Conservation (phyloP, 2,113 vertebrate genomes). For the Anguilla japonica region DNA sequence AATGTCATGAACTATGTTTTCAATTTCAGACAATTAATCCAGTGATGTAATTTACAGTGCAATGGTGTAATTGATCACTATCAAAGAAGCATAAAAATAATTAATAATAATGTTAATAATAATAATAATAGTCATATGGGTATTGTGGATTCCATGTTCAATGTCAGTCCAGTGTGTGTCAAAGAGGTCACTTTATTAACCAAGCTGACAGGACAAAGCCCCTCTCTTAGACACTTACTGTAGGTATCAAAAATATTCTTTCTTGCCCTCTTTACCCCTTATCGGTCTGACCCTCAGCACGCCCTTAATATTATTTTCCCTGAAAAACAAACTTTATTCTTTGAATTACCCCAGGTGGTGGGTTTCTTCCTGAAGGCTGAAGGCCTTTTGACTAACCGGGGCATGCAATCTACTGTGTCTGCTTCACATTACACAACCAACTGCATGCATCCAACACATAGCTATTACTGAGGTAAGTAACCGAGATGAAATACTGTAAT, state of each 20-base stretch:
- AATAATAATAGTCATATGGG: no score
- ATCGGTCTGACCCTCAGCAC: neutral
- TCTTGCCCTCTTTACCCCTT: neutral
- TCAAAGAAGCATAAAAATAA: neutral
- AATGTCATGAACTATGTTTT: no score
- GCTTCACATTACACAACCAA: neutral
- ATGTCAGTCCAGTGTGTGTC: neutral
- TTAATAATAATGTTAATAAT: neutral
- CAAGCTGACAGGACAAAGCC: neutral
- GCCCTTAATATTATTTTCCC: neutral
- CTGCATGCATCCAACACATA: neutral
- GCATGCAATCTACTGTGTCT: neutral
- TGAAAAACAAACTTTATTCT: neutral
- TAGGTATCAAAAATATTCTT: neutral
- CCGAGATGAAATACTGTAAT: no score
- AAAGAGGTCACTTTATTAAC: neutral
- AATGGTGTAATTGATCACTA: no score
- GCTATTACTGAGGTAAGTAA: neutral
- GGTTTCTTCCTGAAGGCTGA: constrained; percentile 28
- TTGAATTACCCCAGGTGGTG: constrained; percentile 12
- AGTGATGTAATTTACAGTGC: no score
- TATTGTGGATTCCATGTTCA: neutral
- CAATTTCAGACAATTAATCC: no score
- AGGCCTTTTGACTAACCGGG: neutral
- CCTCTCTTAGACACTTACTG: neutral